A percentile compares a stretch with the other conserved stretches of the same genome.
Evolutionary conservation across 2,888 invertebrate genomes (phyloP).

Genomic region (Rutpela maculata): DNA sequence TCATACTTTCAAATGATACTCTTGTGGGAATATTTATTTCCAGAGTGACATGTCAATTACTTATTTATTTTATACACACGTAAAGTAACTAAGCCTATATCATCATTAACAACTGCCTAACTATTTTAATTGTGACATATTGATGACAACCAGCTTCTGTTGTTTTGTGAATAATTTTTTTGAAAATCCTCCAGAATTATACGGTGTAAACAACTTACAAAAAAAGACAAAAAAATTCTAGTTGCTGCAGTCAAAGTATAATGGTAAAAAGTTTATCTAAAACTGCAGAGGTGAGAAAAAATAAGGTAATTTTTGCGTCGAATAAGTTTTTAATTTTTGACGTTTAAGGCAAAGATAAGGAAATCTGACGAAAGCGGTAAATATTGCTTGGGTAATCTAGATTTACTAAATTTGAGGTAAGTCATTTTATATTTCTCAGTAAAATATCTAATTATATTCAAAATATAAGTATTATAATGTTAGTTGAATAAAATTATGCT

Average conservation of each 20-base stretch:
- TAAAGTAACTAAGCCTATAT: not conserved
- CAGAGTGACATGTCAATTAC: too few species aligned
- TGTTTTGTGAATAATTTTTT: slow-evolving; percentile 65
- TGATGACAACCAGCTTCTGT: slow-evolving; percentile 68
- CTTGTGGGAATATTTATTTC: too few species aligned
- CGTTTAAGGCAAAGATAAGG: slow-evolving; percentile 64
- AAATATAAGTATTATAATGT: too few species aligned
- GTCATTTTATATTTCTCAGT: not conserved
- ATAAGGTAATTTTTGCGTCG: slow-evolving; percentile 16
- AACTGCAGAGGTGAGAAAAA: slow-evolving; percentile 62
- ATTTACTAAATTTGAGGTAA: slow-evolving; percentile 71
- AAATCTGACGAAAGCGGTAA: slow-evolving; percentile 67
- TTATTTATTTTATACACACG: too few species aligned
- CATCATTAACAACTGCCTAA: not conserved
- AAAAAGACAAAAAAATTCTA: slow-evolving; percentile 45
- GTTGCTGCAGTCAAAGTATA: slow-evolving; percentile 58
- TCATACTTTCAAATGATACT: too few species aligned
- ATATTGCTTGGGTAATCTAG: slow-evolving; percentile 67
- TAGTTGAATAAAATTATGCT: too few species aligned
- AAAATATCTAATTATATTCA: too few species aligned
- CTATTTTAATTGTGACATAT: slow-evolving; percentile 37
- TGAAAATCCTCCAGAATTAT: slow-evolving; percentile 52
- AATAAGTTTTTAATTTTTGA: slow-evolving; percentile 47
- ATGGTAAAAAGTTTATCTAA: slow-evolving; percentile 68
- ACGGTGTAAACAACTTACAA: slow-evolving; percentile 41